Base-by-base conservation (phyloP, 2,113 vertebrate species). In the Plecotus auritus region DNA sequence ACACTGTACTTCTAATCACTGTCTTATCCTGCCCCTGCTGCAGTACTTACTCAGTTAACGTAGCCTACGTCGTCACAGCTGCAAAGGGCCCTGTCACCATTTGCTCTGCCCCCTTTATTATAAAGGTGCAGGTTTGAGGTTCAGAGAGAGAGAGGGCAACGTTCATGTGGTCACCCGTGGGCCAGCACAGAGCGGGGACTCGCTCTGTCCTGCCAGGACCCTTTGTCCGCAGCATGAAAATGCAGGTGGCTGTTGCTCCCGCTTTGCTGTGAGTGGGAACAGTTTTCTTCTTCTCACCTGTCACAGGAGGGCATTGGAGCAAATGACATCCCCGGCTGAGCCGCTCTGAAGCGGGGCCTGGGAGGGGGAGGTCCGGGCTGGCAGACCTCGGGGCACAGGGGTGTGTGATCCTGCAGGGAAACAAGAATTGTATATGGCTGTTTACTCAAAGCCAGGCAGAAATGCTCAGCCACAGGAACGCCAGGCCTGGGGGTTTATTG, bases 371-470 rank as follows among this genome's bases (percentile, higher is more conserved):
- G 18, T 0, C 40, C 14, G 20, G 61, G 32, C 16, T 74, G 1
- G 32, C 10, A 56, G 76, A 30, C 6, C 6, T 92, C 17, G 56
- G 26, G 30, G 47, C 23, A 0, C 45, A 20, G 67, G 35, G 6
- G 20, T 1, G 0, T 61, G n/a, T 28, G 61, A 37, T 11, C 64
- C 37, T 77, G 9, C 14, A 61, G 10, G 37, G 56, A 85, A 72
- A 51, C 22, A 16, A 82, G 66, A 37, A 23, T 86, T 16, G 30
- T 13, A 56, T 5, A 9, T 49, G 51, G 11, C 40, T 87, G 0
- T 40, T 93, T 69, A 66, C 8, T 35, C 40, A 88, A 93, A 95
- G 85, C 76, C 67, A 10, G 14, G 37, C 3, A 30, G 95, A 94
- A 67, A 86, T 77, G 1, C 26, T 95, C 70, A 12, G 87, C 93